phyloP scores from a whole-genome alignment of 2,113 vertebrate species.

The Mus pahari region DNA sequence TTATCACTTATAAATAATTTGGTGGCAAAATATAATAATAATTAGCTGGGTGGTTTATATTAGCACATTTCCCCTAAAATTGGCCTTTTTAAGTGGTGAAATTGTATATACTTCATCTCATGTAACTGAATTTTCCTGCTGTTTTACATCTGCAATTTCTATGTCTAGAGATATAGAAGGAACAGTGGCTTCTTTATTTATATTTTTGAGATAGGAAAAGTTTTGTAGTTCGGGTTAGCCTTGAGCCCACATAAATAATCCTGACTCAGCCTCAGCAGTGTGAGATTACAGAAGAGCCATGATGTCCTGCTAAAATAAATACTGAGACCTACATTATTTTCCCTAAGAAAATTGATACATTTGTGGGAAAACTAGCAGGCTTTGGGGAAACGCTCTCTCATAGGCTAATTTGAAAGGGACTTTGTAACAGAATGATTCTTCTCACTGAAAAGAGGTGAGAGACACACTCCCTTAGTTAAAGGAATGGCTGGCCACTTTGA shows the following conservation, averaged over 20 bases:
- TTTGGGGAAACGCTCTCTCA: not conserved
- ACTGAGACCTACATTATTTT: not conserved
- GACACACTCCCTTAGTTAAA: not conserved
- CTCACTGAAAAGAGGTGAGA: constrained; percentile 1
- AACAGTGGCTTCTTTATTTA: not conserved
- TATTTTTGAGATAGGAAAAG: not conserved
- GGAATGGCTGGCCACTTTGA: not conserved
- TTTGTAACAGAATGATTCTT: not conserved
- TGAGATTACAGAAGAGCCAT: not conserved
- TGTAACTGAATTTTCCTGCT: not conserved
- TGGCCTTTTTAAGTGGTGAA: constrained; percentile 26
- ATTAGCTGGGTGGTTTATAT: not conserved
- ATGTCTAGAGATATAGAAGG: not conserved
- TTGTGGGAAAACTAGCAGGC: not conserved
- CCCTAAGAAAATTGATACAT: not conserved
- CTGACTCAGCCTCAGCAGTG: not conserved
- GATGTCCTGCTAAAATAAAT: not conserved
- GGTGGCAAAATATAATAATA: not conserved
- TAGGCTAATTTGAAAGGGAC: not conserved
- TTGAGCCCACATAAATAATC: not conserved
- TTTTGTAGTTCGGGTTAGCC: not conserved
- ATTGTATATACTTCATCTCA: not conserved
- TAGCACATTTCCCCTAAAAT: not conserved
- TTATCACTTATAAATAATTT: constrained; percentile 41
- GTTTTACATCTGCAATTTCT: not conserved